A percentile compares a stretch with the other conserved stretches of the same genome.
Evolutionary conservation across 2,888 invertebrate genomes (phyloP).

Genomic region (Sthenelais limicola): DNA sequence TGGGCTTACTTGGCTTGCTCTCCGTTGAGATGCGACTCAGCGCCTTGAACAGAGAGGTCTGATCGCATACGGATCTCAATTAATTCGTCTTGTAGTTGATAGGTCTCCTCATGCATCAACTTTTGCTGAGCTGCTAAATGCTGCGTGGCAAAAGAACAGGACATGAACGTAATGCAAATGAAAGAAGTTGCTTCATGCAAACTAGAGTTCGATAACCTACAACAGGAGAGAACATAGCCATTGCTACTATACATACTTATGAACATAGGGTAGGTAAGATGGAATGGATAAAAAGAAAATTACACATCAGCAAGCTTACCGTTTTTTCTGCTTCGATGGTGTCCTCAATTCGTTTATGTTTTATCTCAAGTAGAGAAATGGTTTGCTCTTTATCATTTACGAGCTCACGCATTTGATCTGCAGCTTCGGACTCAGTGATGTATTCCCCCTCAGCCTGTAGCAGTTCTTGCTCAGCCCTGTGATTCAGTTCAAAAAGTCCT

Average conservation of each 20-base stretch:
- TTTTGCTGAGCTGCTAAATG: neutral
- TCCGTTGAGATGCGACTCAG: neutral
- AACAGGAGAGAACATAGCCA: neutral
- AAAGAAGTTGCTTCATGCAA: neutral
- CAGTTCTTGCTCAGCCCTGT: constrained; percentile 53
- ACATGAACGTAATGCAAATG: neutral
- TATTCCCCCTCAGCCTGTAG: constrained; percentile 53
- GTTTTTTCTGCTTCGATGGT: constrained; percentile 16
- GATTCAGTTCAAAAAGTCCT: constrained; percentile 58
- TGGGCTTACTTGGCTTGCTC: constrained; percentile 18
- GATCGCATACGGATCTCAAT: constrained; percentile 8
- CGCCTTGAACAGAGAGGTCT: neutral
- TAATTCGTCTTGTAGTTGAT: neutral
- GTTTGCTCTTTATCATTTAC: constrained; percentile 55
- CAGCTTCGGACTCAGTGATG: constrained; percentile 52
- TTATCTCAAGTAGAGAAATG: neutral
- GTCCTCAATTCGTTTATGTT: constrained; percentile 30
- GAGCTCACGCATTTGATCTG: constrained; percentile 59
- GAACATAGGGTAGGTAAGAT: neutral
- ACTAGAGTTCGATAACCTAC: neutral
- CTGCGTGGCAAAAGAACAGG: neutral
- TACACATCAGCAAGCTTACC: neutral
- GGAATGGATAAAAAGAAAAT: neutral
- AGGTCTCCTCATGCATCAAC: constrained; percentile 2
- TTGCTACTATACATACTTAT: neutral